These are phyloP conservation scores for Antennarius striatus DNA, from an alignment of 2,113 vertebrate genomes.

Conservation along the genomic window DNA sequence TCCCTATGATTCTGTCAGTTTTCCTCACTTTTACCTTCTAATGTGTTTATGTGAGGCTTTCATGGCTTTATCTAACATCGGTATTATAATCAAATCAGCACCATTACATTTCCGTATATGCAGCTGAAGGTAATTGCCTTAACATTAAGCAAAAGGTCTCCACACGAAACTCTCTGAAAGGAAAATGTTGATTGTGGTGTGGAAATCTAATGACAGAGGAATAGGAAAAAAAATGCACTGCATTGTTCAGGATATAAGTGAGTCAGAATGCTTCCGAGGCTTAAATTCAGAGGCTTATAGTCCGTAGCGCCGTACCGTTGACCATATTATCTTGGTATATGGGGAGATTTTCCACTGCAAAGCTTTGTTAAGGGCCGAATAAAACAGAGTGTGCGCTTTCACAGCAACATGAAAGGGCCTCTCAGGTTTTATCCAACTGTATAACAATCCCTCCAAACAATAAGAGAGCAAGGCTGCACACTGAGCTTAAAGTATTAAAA, in stretches of 20 bases:
- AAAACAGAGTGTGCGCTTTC: conserved; percentile 21
- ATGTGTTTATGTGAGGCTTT: conserved; percentile 21
- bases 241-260: conserved; percentile 12
- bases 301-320: conserved; percentile 6
- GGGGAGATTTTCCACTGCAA: conserved; percentile 11
- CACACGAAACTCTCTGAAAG: conserved; percentile 15
- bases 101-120: conserved; percentile 22
- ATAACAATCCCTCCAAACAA: conserved; percentile 21
- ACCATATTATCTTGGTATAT: conserved; percentile 25
- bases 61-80: conserved; percentile 24
- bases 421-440: conserved; percentile 18
- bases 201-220: conserved; percentile 26
- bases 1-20: conserved; percentile 30
- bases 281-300: conserved; percentile 23
- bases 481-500: conserved; percentile 10
- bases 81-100: conserved; percentile 39
- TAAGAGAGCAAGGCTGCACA: conserved; percentile 6
- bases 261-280: conserved; percentile 11
- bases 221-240: conserved; percentile 5
- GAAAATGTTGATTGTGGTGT: conserved; percentile 26
- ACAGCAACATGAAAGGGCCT: conserved; percentile 3
- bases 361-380: conserved; percentile 28
- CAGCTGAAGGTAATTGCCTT: conserved; percentile 13
- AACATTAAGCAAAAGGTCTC: conserved; percentile 52
- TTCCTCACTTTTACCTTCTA: conserved; percentile 31